Evolutionary conservation across 37 sponge, comb jelly and placozoan genomes (phyloP).

Genomic region (Geodia barretti): DNA sequence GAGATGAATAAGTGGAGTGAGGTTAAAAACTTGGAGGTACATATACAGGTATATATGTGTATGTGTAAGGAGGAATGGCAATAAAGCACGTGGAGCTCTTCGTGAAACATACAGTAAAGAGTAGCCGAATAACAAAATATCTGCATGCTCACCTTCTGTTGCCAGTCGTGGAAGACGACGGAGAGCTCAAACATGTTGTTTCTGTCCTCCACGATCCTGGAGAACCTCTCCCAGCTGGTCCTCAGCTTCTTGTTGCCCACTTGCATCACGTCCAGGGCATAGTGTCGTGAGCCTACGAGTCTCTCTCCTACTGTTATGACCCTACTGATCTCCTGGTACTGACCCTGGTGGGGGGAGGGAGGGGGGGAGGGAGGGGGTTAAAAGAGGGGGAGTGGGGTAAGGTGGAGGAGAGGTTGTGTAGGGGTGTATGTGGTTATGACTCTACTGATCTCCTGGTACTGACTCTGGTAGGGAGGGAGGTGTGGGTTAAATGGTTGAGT

Average conservation of each 20-base stretch:
- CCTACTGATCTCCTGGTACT: slow-evolving; percentile 38
- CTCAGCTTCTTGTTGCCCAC: slow-evolving; percentile 9
- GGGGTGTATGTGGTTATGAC: too few relatives aligned
- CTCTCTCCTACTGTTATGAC: slow-evolving; percentile 52
- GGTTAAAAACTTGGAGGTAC: background rate
- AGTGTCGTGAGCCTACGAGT: slow-evolving; percentile 39
- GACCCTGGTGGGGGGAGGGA: background rate
- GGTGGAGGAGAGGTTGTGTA: too few relatives aligned
- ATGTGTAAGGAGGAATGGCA: background rate
- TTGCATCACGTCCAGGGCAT: slow-evolving; percentile 39
- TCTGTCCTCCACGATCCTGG: slow-evolving; percentile 24
- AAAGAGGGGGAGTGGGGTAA: too few relatives aligned
- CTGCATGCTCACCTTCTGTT: slow-evolving; percentile 30
- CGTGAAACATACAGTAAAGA: background rate
- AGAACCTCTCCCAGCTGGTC: slow-evolving; percentile 46
- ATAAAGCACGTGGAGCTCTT: background rate
- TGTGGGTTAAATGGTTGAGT: background rate
- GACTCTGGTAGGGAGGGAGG: too few relatives aligned
- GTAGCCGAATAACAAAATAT: background rate
- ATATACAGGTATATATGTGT: background rate
- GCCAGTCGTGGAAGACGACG: slow-evolving; percentile 41
- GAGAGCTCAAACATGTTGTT: slow-evolving; percentile 30
- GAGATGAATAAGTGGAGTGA: background rate
- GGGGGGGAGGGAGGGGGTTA: too few relatives aligned
- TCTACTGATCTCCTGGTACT: too few relatives aligned